These are phyloP conservation scores for Lichenostomus cassidix DNA, from an alignment of 2,113 vertebrate genomes.

Conservation along the genomic window DNA sequence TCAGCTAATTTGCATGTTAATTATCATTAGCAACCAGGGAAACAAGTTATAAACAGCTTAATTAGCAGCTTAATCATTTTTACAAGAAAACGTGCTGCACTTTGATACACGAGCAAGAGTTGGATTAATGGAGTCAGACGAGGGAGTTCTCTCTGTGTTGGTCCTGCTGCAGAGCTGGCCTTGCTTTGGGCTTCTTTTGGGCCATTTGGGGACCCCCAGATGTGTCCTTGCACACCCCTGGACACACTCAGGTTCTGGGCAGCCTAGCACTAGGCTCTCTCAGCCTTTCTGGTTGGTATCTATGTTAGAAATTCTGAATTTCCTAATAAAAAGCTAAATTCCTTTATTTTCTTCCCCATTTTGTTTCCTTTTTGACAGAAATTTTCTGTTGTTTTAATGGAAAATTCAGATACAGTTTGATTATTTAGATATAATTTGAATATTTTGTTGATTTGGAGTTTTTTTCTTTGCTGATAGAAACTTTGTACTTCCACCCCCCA, in stretches of 20 bases:
- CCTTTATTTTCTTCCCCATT: background rate
- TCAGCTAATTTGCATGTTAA: constrained; percentile 96
- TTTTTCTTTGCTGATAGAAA: background rate
- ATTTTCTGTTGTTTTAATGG: background rate
- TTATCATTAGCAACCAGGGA: constrained; percentile 88
- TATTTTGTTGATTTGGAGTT: fast-evolving
- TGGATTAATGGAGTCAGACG: constrained; percentile 72
- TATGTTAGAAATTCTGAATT: background rate
- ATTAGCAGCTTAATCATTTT: constrained; percentile 88
- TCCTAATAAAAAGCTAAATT: background rate
- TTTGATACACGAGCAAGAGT: constrained; percentile 68
- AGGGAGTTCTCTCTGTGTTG: background rate
- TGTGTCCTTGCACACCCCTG: background rate
- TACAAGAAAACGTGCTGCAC: constrained; percentile 76
- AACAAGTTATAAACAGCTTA: constrained; percentile 86
- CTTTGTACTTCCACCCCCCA: background rate
- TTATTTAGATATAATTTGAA: background rate
- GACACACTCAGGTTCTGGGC: background rate
- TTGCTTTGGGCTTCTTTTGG: background rate
- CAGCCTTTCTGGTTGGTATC: background rate
- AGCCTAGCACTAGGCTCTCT: background rate
- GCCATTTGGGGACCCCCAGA: background rate
- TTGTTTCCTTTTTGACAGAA: background rate
- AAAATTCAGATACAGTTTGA: background rate
- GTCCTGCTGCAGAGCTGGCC: background rate